phyloP scores from a whole-genome alignment of 2,888 invertebrate genomes.

The Drosophila anomalata region DNA sequence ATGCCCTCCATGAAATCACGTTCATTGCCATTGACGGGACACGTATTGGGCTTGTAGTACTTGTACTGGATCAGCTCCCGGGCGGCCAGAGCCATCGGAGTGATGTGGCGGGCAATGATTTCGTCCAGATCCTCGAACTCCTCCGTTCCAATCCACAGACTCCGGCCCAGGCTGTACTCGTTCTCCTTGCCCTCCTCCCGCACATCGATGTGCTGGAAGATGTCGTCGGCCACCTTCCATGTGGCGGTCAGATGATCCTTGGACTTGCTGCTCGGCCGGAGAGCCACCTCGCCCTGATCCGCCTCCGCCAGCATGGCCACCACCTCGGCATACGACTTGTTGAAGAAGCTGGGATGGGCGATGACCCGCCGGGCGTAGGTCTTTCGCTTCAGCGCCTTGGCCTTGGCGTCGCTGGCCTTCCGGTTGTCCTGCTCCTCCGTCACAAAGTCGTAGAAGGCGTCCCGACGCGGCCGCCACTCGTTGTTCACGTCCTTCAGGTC shows the following conservation, averaged over 20 bases:
- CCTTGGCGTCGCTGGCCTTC: constrained; percentile 91
- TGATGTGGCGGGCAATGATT: constrained; percentile 98
- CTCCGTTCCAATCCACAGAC: constrained; percentile 94
- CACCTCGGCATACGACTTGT: constrained; percentile 96
- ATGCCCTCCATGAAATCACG: constrained; percentile 89
- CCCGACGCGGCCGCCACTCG: constrained; percentile 95
- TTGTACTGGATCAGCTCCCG: constrained; percentile 96
- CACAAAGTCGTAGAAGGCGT: constrained; percentile 95
- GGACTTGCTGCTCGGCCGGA: constrained; percentile 98
- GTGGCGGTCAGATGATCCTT: constrained; percentile 98
- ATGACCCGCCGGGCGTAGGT: constrained; percentile 97
- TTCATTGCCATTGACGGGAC: constrained; percentile 91
- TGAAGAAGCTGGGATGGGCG: constrained; percentile 98
- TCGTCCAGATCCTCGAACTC: constrained; percentile 99
- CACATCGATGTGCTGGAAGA: constrained; percentile 98
- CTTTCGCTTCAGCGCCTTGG: constrained; percentile 60
- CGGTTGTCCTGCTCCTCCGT: constrained; percentile 91
- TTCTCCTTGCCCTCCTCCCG: constrained; percentile 98
- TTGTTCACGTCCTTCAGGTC: constrained; percentile 95
- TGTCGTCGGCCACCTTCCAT: constrained; percentile 98
- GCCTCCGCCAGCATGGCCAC: constrained; percentile 95
- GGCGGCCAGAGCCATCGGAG: constrained; percentile 97
- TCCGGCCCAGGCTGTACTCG: constrained; percentile 95
- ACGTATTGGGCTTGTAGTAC: constrained; percentile 90
- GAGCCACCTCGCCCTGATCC: constrained; percentile 98